Evolutionary conservation across 2,797 vertebrate species (phyloP), one percentile per base, ranked within the genome.

Genomic region (Nothura maculosa): DNA sequence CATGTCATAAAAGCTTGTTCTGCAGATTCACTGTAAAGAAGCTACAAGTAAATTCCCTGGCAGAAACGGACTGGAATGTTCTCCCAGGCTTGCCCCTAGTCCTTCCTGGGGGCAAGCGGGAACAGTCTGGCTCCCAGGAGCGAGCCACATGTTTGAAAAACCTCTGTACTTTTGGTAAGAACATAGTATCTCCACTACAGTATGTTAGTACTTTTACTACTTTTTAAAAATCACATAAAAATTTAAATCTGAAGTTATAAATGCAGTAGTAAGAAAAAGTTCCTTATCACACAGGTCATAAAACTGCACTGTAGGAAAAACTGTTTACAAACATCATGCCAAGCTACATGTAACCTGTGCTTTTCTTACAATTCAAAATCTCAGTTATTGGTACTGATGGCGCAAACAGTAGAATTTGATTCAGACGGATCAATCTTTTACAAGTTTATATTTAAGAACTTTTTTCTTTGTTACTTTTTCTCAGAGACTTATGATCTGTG

Each of bases 1-100:
- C 4, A 13, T 30, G 69, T 9, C 36, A 32, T 40, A 12, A 52
- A 1, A 0, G 4, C 3, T 70, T 7, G 14, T 1, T 32, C 6
- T 5, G 5, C 30, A 72, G 15, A 22, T 38, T 45, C 34, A 54
- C 36, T 21, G 12, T 2, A 1, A 70, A 61, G 34, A 8, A 19
- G 43, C 16, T 38, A 36, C 10, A 2, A 1, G 11, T 7, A 32
- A 3, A 34, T 16, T 58, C 42, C 61, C 6, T 24, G 48, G 27
- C 61, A 47, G 8, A 74, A 24, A n/a, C 45, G 9, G 69, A 73
- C 27, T 4, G 5, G 7, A 25, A 6, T 1, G 3, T 60, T 19
- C 28, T 80, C 34, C 27, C 36, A 82, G 24, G 14, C 2, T 63
- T 24, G 48, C 30, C 45, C 28, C 74, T 20, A 19, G 55, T 30